phyloP scores from a whole-genome alignment of 1,140 invertebrate genomes.

The Zaprionus lachaisei region DNA sequence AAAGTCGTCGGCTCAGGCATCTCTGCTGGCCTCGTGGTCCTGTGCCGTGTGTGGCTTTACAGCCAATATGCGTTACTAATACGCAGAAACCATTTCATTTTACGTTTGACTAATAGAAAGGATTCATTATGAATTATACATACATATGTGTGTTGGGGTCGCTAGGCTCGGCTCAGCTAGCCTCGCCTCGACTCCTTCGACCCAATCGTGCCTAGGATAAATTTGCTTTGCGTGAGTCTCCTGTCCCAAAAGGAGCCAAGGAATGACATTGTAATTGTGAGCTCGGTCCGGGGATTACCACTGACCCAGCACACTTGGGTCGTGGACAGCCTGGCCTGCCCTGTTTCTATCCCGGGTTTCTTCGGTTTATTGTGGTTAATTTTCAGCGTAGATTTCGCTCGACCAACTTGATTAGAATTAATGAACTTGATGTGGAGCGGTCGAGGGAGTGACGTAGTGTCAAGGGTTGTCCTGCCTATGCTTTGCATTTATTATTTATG shows the following conservation, averaged over 20 bases:
- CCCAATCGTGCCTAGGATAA: constrained; percentile 67
- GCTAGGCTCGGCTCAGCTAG: too few species aligned
- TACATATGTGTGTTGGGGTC: constrained; percentile 60
- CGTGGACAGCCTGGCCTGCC: constrained; percentile 5
- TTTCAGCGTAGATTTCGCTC: constrained; percentile 71
- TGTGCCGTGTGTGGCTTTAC: constrained; percentile 50
- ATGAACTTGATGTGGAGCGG: constrained; percentile 59
- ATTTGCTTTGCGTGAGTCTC: constrained; percentile 46
- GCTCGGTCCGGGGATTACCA: constrained; percentile 36
- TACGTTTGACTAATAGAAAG: constrained; percentile 82
- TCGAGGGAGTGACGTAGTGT: constrained; percentile 31
- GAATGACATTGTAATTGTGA: constrained; percentile 54
- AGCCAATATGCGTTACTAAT: constrained; percentile 77
- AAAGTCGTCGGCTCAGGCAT: neutral
- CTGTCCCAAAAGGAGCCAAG: constrained; percentile 32
- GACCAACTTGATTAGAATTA: constrained; percentile 76
- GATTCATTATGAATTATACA: constrained; percentile 83
- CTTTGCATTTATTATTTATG: constrained; percentile 66
- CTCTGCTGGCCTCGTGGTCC: neutral
- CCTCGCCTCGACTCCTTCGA: neutral
- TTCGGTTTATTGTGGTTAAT: constrained; percentile 70
- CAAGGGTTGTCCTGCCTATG: constrained; percentile 31
- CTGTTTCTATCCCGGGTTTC: neutral
- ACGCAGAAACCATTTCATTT: constrained; percentile 76
- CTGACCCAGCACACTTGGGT: constrained; percentile 30